Base-by-base conservation (phyloP, 2,113 vertebrate species). In the Pimephales promelas region DNA sequence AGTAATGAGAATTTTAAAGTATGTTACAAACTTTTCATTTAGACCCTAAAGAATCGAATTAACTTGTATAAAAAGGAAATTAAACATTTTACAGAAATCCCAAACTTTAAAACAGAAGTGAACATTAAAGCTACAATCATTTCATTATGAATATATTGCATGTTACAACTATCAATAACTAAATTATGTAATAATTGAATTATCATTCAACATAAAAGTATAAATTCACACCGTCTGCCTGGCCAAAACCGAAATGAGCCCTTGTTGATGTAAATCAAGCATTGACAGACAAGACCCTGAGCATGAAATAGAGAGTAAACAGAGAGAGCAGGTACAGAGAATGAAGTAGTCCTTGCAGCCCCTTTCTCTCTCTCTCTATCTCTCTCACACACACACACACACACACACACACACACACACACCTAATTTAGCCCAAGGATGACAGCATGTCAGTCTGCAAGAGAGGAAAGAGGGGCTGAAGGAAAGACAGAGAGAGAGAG, bases 351-450 rank as follows among this genome's bases (percentile, higher is more conserved):
- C 52, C 59, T 70, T 77, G 47, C 88, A 73, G 89, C 82, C 82
- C 85, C 76, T 22, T 28, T 28, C 28, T 28, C 28, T 28, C 28
- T 28, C 28, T 28, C 28, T 28, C 28, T 28, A 1, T 28, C 28
- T 28, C 76, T 26, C 84, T 10, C 34, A 64, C 49, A 31, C 54
- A 80, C 77, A 89, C 89, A 88, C 79, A 16, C 34, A 64, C 49
- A 31, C 54, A 80, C 77, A 89, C 89, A 88, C 79, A n/a, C n/a
- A 16, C 34, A 64, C 49, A 31, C 54, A 80, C 77, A 89, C 89
- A 88, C 79, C 79, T 86, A 91, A 88, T 92, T 92, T 90, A 90
- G 84, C 88, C 85, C 85, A 84, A 87, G 90, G 91, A 92, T 86
- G 81, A 88, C 88, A 90, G 57, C 74, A 89, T 77, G 77, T 88